phyloP scores from a whole-genome alignment of 2,888 invertebrate genomes.

The Leptothorax acervorum region DNA sequence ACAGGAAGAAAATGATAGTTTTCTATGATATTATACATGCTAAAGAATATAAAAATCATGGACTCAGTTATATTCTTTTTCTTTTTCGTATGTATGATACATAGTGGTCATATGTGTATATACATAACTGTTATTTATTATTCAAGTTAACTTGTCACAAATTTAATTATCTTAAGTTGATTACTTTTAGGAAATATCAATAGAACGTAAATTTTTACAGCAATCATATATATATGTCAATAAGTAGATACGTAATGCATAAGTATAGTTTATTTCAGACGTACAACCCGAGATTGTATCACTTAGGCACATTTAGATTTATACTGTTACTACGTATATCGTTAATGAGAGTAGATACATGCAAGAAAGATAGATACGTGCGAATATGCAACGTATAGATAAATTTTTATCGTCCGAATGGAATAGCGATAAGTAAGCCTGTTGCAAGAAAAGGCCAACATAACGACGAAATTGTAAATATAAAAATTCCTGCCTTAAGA shows the following conservation, averaged over 20 bases:
- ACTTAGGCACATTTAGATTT: slow-evolving; percentile 44
- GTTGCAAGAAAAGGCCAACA: slow-evolving; percentile 66
- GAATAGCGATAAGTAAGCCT: slow-evolving; percentile 49
- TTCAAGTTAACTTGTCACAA: slow-evolving; percentile 72
- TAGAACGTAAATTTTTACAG: slow-evolving; percentile 75
- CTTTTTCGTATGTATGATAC: neutral
- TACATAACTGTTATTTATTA: slow-evolving; percentile 47
- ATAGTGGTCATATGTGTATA: neutral
- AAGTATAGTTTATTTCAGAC: slow-evolving; percentile 63
- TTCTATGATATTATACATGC: neutral
- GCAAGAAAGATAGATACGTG: neutral
- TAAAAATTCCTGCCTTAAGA: slow-evolving; percentile 85
- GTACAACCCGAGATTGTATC: slow-evolving; percentile 38
- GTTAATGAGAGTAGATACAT: slow-evolving; percentile 42
- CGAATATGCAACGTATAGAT: slow-evolving; percentile 8
- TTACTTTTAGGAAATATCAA: slow-evolving; percentile 75
- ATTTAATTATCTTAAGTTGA: slow-evolving; percentile 60
- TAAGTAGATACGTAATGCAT: slow-evolving; percentile 68
- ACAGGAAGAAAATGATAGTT: neutral
- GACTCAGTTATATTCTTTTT: neutral
- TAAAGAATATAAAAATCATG: slow-evolving; percentile 5
- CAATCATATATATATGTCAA: slow-evolving; percentile 62
- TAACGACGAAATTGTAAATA: slow-evolving; percentile 78
- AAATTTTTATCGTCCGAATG: slow-evolving; percentile 40
- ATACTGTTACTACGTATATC: slow-evolving; percentile 49